Evolutionary conservation across 2,888 invertebrate genomes (phyloP).

Genomic region (Blomia tropicalis): DNA sequence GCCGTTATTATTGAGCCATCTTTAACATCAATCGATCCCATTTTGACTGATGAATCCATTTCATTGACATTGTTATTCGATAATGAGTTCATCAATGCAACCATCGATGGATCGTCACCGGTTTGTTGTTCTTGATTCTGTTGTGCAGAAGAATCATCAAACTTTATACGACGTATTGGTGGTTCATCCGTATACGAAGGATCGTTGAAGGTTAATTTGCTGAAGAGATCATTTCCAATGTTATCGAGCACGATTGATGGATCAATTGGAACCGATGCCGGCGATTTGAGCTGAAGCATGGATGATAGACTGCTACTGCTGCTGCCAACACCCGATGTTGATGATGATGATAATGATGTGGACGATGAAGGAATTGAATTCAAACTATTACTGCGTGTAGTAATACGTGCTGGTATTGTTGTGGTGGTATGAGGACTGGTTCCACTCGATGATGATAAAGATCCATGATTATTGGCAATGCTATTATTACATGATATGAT

Average conservation of each 20-base stretch:
- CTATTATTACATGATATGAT: too few relatives aligned
- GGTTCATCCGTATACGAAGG: neutral
- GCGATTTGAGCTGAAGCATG: slow-evolving; percentile 2
- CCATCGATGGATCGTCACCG: neutral
- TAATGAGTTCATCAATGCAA: neutral
- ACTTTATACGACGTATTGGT: neutral
- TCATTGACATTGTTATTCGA: neutral
- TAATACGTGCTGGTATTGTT: too few relatives aligned
- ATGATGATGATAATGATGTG: too few relatives aligned
- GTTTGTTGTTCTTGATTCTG: neutral
- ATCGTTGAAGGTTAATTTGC: neutral
- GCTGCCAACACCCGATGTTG: too few relatives aligned
- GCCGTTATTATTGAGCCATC: neutral
- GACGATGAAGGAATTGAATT: too few relatives aligned
- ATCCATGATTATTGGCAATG: too few relatives aligned
- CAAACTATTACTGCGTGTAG: too few relatives aligned
- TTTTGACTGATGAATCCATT: neutral
- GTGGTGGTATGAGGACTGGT: too few relatives aligned
- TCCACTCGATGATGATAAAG: too few relatives aligned
- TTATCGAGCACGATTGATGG: neutral
- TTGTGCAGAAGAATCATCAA: neutral
- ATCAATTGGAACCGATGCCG: neutral
- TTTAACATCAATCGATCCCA: too few relatives aligned
- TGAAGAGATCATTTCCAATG: neutral
- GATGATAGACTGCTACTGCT: neutral